phyloP scores from a whole-genome alignment of 2,797 vertebrate genomes.

The Phyllotis vaccarum region DNA sequence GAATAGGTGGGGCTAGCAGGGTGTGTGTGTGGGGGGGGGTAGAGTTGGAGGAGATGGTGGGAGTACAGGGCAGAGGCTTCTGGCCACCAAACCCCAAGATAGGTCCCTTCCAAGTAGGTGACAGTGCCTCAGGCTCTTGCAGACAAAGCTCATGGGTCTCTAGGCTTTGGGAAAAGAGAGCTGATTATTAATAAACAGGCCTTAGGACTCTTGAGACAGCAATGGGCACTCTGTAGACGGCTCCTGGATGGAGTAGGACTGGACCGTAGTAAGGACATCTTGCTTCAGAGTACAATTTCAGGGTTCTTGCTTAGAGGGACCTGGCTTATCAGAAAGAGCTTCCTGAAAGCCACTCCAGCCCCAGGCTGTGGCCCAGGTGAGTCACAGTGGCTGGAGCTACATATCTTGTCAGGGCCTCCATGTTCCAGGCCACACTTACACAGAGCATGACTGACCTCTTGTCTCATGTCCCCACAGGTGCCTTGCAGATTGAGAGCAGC shows the following conservation, averaged over 20 bases:
- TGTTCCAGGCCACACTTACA: background rate
- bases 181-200: background rate
- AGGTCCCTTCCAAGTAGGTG: background rate
- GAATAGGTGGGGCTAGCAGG: slow-evolving; percentile 69
- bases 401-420: accelerated
- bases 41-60: background rate
- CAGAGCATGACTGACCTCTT: background rate
- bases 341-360: background rate
- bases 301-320: background rate
- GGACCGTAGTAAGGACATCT: background rate
- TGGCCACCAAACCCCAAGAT: background rate
- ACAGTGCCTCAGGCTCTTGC: slow-evolving; percentile 11
- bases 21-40: too few species aligned
- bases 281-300: background rate
- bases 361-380: background rate
- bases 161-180: background rate
- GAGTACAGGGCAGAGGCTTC: background rate
- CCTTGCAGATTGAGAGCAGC: slow-evolving; percentile 98
- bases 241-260: background rate
- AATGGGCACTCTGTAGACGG: background rate
- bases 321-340: slow-evolving; percentile 29
- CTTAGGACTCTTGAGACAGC: background rate
- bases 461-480: slow-evolving; percentile 91
- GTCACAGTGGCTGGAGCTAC: background rate
- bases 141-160: background rate